Conservation (phyloP, 2,888 invertebrate species). For the Junonia oenone region DNA sequence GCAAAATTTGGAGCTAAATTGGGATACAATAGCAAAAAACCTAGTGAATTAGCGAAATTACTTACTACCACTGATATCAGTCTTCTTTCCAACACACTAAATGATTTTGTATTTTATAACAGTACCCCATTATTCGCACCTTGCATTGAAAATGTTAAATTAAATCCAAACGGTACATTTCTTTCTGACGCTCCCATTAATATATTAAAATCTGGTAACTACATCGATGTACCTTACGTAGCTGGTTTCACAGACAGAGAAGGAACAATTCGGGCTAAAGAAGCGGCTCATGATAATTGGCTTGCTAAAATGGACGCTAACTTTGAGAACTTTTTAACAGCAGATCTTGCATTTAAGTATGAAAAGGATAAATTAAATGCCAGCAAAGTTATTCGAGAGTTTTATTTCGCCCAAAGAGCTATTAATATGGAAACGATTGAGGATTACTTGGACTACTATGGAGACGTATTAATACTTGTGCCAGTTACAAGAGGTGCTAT, state of each 20-base stretch:
- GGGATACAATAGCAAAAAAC: slow-evolving; percentile 43
- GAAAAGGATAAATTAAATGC: slow-evolving; percentile 36
- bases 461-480: slow-evolving; percentile 54
- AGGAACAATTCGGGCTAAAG: slow-evolving; percentile 54
- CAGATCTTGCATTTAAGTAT: slow-evolving; percentile 45
- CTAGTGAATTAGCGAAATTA: slow-evolving; percentile 43
- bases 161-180: slow-evolving; percentile 44
- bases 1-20: slow-evolving; percentile 45
- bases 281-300: slow-evolving; percentile 49
- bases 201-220: slow-evolving; percentile 49
- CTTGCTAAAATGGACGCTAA: slow-evolving; percentile 51
- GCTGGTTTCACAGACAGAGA: slow-evolving; percentile 56
- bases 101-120: slow-evolving; percentile 47
- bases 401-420: slow-evolving; percentile 47
- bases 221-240: slow-evolving; percentile 55
- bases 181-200: slow-evolving; percentile 54
- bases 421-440: slow-evolving; percentile 51
- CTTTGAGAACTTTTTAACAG: slow-evolving; percentile 56
- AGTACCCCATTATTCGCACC: slow-evolving; percentile 64
- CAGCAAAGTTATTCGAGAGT: slow-evolving; percentile 42
- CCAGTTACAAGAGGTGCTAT: slow-evolving; percentile 50
- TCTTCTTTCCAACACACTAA: slow-evolving; percentile 41
- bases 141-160: slow-evolving; percentile 51
- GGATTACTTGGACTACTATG: slow-evolving; percentile 59
- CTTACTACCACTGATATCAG: slow-evolving; percentile 41